Evolutionary conservation across 2,113 vertebrate genomes (phyloP).

Genomic region (Sterrhoptilus dennistouni): DNA sequence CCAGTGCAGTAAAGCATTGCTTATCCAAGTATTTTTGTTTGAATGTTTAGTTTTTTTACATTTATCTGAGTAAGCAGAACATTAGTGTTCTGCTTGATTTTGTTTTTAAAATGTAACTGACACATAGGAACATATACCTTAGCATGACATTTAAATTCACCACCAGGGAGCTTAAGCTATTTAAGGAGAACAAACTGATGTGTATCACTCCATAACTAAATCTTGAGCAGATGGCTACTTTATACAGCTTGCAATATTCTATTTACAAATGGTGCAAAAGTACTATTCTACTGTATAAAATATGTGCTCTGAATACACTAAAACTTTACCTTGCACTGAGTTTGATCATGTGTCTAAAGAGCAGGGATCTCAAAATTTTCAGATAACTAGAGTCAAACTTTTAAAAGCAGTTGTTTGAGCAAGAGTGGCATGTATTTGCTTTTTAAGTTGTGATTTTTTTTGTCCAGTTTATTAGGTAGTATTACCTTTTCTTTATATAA

Average conservation of each 20-base stretch:
- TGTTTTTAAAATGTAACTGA: not conserved
- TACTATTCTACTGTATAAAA: not conserved
- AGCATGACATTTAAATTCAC: slow-evolving; percentile 12
- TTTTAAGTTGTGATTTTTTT: not conserved
- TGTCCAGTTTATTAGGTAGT: not conserved
- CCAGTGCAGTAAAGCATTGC: not conserved
- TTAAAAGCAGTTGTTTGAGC: not conserved
- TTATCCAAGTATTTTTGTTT: not conserved
- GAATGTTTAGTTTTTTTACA: not conserved
- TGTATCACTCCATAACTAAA: not conserved
- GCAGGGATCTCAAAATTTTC: not conserved
- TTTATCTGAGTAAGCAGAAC: not conserved
- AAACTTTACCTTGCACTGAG: not conserved
- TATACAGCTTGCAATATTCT: not conserved
- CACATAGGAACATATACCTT: not conserved
- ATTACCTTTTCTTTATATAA: not conserved
- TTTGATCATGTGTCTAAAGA: not conserved
- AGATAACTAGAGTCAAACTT: not conserved
- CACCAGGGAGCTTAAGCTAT: not conserved
- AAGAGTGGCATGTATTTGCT: not conserved
- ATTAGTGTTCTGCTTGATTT: not conserved
- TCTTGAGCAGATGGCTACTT: not conserved
- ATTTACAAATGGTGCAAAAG: not conserved
- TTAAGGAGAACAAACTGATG: not conserved
- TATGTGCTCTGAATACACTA: not conserved